Base-by-base conservation (phyloP, 2,797 vertebrate species). In the Smutsia gigantea region DNA sequence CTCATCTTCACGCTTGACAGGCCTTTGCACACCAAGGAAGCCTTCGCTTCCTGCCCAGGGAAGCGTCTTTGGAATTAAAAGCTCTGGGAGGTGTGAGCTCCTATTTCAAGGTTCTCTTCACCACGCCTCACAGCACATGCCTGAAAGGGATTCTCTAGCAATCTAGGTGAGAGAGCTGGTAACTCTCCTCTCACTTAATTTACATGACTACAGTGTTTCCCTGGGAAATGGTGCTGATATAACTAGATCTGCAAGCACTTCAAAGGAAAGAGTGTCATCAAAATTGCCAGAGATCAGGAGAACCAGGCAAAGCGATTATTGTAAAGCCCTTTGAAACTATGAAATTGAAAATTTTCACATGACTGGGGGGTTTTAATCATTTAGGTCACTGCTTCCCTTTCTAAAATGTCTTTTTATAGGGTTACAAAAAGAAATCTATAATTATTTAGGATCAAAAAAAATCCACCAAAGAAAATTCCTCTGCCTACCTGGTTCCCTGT, bases 281-380 rank as follows among this genome's bases (percentile, higher is more conserved):
- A 96, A 97, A 98, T 97, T 97, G 96, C 92, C 82, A 96, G 94
- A 98, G 95, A 97, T 97, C 83, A 71, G 92, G 71, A 97, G 46
- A 97, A 97, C 51, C 78, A 79, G 59, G 93, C 75, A 97, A 97
- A 97, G 95, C 96, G 95, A 97, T 97, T 51, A 97, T 89, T 93
- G n/a, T 92, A 93, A 97, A 93, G 72, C 74, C 89, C 59, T 94
- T 90, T 86, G 93, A 95, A 96, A 96, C 23, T 74, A 29, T 46
- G 42, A 94, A 96, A 75, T 95, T 39, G 29, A 81, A 92, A 90
- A 87, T 92, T 79, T 92, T 94, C 89, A 74, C 95, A 74, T 95
- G 91, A 97, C 78, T 96, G 21, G 25, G 7, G 7, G 29, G 68
- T 69, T 92, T 96, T 94, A 63, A 95, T 93, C 84, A 94, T 94